Evolutionary conservation across 2,888 invertebrate genomes (phyloP).

Genomic region (Acheta domesticus): DNA sequence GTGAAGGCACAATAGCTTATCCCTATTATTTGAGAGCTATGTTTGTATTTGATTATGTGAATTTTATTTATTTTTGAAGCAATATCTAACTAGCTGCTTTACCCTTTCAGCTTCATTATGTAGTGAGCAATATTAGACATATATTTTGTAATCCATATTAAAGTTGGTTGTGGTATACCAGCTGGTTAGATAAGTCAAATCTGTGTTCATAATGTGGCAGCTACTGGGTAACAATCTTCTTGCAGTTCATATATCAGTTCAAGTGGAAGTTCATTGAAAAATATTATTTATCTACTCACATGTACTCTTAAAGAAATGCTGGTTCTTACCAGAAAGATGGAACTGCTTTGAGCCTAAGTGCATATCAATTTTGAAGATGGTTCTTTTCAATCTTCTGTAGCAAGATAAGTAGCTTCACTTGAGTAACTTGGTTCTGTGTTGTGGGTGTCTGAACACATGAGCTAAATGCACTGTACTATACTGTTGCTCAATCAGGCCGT

Average conservation of each 20-base stretch:
- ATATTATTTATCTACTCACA: no score
- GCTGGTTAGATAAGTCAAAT: not conserved
- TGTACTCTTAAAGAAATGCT: no score
- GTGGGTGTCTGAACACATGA: not conserved
- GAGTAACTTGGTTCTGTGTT: not conserved
- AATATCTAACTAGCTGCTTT: not conserved
- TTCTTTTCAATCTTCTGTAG: not conserved
- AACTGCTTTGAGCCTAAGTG: no score
- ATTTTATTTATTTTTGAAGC: conserved; percentile 22
- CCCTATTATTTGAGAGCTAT: not conserved
- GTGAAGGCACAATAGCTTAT: conserved; percentile 43
- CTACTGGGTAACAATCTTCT: not conserved
- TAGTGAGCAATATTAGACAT: not conserved
- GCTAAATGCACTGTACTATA: no score
- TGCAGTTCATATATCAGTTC: not conserved
- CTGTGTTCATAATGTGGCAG: not conserved
- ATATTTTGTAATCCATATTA: conserved; percentile 3
- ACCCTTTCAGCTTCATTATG: not conserved
- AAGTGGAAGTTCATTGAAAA: not conserved
- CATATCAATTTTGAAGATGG: no score
- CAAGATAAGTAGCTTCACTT: not conserved
- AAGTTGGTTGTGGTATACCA: conserved; percentile 18
- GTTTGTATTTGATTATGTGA: not conserved
- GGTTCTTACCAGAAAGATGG: no score
- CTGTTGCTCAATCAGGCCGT: no score